phyloP scores from a whole-genome alignment of 1,140 invertebrate species.

The Drosophila biarmipes region DNA sequence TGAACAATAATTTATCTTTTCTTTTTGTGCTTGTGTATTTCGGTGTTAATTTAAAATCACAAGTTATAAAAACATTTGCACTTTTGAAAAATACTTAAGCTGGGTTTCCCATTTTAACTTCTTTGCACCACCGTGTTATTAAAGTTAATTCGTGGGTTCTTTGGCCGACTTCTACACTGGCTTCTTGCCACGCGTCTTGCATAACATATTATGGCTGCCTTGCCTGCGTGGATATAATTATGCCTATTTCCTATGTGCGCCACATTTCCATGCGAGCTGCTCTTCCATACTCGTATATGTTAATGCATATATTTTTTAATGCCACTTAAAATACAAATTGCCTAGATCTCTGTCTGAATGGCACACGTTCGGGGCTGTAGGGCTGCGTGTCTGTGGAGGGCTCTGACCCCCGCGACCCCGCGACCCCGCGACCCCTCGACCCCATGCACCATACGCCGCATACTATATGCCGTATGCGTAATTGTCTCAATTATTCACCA shows the following conservation, averaged over 20 bases:
- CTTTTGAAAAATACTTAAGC: not conserved
- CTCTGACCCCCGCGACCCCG: not conserved
- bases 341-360: conserved; percentile 46
- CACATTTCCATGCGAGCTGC: conserved; percentile 16
- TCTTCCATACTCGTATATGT: conserved; percentile 14
- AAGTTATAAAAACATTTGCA: too few relatives aligned
- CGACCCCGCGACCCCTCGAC: too few relatives aligned
- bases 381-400: not conserved
- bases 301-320: conserved; percentile 50
- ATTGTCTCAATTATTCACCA: conserved; percentile 82
- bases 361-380: conserved; percentile 22
- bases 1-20: not conserved
- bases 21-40: not conserved
- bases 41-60: not conserved
- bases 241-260: conserved; percentile 38
- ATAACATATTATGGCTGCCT: conserved; percentile 21
- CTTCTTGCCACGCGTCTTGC: conserved; percentile 17
- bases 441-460: not conserved
- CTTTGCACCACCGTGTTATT: not conserved
- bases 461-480: conserved; percentile 67
- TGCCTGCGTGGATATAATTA: conserved; percentile 32
- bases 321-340: conserved; percentile 61
- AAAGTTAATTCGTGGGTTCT: conserved; percentile 4
- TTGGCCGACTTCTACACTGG: not conserved
- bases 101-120: conserved; percentile 4